Conservation (phyloP, 2,113 vertebrate genomes). For the Dipodomys ordii region DNA sequence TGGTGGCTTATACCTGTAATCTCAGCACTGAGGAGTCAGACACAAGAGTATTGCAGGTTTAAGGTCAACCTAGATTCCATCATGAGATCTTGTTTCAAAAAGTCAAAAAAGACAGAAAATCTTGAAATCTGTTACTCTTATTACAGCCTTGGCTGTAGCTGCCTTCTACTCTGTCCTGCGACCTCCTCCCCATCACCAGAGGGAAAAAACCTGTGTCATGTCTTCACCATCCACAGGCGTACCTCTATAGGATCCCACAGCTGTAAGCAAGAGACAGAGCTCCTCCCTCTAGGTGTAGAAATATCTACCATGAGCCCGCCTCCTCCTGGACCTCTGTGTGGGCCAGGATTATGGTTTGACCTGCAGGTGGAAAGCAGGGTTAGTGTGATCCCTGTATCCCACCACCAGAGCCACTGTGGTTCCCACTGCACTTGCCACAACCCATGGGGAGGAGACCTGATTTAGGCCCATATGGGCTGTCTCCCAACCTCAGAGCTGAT, state of each 20-base stretch:
- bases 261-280: not conserved
- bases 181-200: not conserved
- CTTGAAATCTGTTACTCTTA: not conserved
- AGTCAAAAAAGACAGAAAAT: not conserved
- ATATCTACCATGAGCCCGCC: not conserved
- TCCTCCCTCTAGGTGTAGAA: not conserved
- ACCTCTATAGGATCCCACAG: not conserved
- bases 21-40: not conserved
- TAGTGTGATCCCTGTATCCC: not conserved
- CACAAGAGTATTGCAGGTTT: not conserved
- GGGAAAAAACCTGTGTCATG: not conserved
- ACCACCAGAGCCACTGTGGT: not conserved
- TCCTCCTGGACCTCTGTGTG: not conserved
- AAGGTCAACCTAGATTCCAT: not conserved
- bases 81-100: not conserved
- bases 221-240: not conserved
- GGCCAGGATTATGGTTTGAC: not conserved
- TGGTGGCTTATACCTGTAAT: not conserved
- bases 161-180: not conserved
- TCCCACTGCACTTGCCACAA: no score
- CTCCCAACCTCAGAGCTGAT: not conserved
- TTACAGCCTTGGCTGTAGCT: not conserved
- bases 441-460: not conserved
- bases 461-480: not conserved
- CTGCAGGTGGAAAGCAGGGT: not conserved